Evolutionary conservation across 2,888 invertebrate species (phyloP).

Genomic region (Acleris laterana): DNA sequence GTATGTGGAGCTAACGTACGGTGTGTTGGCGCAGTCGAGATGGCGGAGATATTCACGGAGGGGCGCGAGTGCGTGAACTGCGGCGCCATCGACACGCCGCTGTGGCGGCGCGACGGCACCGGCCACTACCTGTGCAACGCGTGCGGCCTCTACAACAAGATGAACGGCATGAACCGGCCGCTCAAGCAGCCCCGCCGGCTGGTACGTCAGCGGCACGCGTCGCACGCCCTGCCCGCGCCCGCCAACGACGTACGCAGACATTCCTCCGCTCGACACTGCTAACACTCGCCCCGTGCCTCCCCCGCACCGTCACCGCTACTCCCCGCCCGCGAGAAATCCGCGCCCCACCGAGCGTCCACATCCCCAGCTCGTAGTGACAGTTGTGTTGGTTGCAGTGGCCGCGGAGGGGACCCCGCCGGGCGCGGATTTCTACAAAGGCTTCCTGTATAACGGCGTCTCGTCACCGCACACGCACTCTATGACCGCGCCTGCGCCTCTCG

Average conservation of each 20-base stretch:
- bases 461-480: constrained; percentile 57
- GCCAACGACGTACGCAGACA: constrained; percentile 69
- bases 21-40: constrained; percentile 79
- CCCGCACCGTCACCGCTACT: constrained; percentile 46
- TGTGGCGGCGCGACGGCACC: constrained; percentile 99
- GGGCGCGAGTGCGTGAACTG: constrained; percentile 99
- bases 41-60: constrained; percentile 93
- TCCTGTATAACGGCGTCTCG: constrained; percentile 88
- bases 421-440: constrained; percentile 94
- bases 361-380: constrained; percentile 52
- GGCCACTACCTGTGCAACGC: constrained; percentile 99
- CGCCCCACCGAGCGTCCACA: constrained; percentile 69
- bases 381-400: constrained; percentile 89
- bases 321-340: constrained; percentile 60
- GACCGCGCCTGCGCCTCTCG: constrained; percentile 44
- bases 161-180: constrained; percentile 99
- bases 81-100: constrained; percentile 97
- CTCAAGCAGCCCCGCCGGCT: constrained; percentile 98
- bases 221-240: constrained; percentile 69
- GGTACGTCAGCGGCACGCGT: constrained; percentile 89
- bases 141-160: constrained; percentile 99
- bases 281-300: constrained; percentile 45
- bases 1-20: constrained; percentile 37
- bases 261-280: constrained; percentile 48
- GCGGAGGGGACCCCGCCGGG: constrained; percentile 92